Conservation (phyloP, 2,888 invertebrate genomes). For the Heliconius ismenius region DNA sequence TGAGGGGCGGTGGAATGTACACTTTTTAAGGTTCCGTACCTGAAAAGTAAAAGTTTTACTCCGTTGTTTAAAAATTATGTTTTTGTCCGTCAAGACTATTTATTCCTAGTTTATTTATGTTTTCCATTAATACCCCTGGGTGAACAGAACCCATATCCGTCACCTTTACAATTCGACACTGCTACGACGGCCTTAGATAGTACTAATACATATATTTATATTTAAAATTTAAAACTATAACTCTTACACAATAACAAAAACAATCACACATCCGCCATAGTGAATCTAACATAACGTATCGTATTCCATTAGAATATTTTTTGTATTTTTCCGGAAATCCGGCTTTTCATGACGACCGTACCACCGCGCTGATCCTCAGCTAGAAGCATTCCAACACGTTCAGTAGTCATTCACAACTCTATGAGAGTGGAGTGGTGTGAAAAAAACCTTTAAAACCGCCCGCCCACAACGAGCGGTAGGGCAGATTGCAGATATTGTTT, state of each 20-base stretch:
- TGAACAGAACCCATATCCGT: too few species aligned
- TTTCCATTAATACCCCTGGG: too few species aligned
- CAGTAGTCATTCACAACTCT: conserved; percentile 45
- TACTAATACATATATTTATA: not conserved
- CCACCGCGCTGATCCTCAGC: conserved; percentile 47
- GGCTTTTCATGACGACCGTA: conserved; percentile 45
- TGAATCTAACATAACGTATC: conserved; percentile 25
- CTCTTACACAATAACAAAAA: conserved; percentile 1
- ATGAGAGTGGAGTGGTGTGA: conserved; percentile 41
- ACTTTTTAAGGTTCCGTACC: too few species aligned
- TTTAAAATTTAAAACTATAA: not conserved
- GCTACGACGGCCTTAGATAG: too few species aligned
- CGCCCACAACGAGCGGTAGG: not conserved
- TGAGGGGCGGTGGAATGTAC: too few species aligned
- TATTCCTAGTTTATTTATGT: too few species aligned
- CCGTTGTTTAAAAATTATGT: too few species aligned
- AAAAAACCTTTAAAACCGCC: conserved; percentile 36
- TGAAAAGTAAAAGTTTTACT: too few species aligned
- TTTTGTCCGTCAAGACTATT: too few species aligned
- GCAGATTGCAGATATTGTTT: too few species aligned
- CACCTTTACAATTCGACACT: too few species aligned
- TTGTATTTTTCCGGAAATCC: conserved; percentile 46
- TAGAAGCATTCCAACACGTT: conserved; percentile 46
- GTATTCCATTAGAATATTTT: conserved; percentile 30
- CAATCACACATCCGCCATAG: not conserved